Percentiles rank a stretch among this genome's conserved stretches.
Evolutionary conservation across 1,140 invertebrate species (phyloP).

Genomic region (Ctenoplectra terminalis): DNA sequence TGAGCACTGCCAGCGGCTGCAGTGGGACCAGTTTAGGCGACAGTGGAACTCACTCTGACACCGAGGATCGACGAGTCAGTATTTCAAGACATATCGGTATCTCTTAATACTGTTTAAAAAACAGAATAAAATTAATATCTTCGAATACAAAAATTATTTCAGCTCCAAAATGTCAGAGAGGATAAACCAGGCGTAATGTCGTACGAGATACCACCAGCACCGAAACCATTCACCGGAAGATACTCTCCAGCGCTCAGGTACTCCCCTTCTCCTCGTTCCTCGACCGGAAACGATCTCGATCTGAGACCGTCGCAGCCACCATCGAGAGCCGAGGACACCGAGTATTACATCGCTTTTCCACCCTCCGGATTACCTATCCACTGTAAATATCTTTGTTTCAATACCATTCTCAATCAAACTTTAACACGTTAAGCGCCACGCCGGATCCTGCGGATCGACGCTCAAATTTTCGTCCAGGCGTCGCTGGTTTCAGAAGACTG

Average conservation of each 20-base stretch:
- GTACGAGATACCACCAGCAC: constrained; percentile 81
- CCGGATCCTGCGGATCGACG: too few species aligned
- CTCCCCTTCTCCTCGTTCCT: constrained; percentile 66
- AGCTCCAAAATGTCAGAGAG: constrained; percentile 74
- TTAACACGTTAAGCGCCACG: too few species aligned
- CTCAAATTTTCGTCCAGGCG: too few species aligned
- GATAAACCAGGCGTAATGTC: constrained; percentile 75
- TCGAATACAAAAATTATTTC: constrained; percentile 13
- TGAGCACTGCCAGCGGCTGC: constrained; percentile 89
- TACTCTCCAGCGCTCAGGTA: constrained; percentile 70
- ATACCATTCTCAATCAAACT: too few species aligned
- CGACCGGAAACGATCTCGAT: constrained; percentile 71
- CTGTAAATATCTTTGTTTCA: constrained; percentile 71
- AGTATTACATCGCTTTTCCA: constrained; percentile 84
- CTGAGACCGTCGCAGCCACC: constrained; percentile 61
- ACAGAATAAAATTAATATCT: neutral
- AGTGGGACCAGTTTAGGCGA: constrained; percentile 91
- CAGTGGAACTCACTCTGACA: constrained; percentile 92
- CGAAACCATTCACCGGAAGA: constrained; percentile 77
- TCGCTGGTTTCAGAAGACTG: too few species aligned
- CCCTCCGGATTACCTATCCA: constrained; percentile 82
- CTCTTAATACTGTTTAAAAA: too few species aligned
- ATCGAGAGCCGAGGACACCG: constrained; percentile 62
- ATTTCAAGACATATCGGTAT: neutral
- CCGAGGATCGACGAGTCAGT: constrained; percentile 88